phyloP scores from a whole-genome alignment of 1,140 invertebrate genomes.

The Lepidotrigona ventralis region DNA sequence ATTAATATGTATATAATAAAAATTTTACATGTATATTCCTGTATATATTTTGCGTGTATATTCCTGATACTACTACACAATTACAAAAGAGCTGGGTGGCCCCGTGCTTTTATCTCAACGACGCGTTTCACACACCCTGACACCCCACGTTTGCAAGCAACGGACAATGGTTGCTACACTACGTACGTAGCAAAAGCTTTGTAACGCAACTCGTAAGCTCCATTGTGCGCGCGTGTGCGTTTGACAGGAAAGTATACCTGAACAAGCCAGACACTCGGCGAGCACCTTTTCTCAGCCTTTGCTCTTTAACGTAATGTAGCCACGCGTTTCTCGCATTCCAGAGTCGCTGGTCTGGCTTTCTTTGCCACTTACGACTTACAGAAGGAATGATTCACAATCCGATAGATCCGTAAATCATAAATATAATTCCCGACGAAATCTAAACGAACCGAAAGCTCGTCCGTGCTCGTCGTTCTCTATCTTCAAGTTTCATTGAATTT shows the following conservation, averaged over 20 bases:
- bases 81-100: not conserved
- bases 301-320: slow-evolving; percentile 8
- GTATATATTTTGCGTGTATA: too few relatives aligned
- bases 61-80: not conserved
- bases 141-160: slow-evolving; percentile 22
- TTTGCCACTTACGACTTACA: not conserved
- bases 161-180: not conserved
- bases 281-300: slow-evolving; percentile 33
- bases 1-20: too few relatives aligned
- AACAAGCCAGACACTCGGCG: slow-evolving; percentile 51
- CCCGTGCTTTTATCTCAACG: slow-evolving; percentile 51
- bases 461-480: not conserved
- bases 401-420: too few relatives aligned
- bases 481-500: slow-evolving; percentile 21
- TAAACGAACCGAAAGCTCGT: too few relatives aligned
- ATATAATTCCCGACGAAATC: too few relatives aligned
- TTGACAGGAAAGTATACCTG: slow-evolving; percentile 14
- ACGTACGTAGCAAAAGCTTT: slow-evolving; percentile 34
- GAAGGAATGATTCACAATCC: not conserved
- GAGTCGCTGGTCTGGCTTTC: not conserved
- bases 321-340: slow-evolving; percentile 24
- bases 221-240: slow-evolving; percentile 38
- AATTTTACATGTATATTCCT: too few relatives aligned
- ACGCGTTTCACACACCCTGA: slow-evolving; percentile 15
- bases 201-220: slow-evolving; percentile 52